Evolutionary conservation across 1,140 invertebrate species (phyloP), one percentile per base, ranked within the genome.

Genomic region (Drosophila bocqueti): DNA sequence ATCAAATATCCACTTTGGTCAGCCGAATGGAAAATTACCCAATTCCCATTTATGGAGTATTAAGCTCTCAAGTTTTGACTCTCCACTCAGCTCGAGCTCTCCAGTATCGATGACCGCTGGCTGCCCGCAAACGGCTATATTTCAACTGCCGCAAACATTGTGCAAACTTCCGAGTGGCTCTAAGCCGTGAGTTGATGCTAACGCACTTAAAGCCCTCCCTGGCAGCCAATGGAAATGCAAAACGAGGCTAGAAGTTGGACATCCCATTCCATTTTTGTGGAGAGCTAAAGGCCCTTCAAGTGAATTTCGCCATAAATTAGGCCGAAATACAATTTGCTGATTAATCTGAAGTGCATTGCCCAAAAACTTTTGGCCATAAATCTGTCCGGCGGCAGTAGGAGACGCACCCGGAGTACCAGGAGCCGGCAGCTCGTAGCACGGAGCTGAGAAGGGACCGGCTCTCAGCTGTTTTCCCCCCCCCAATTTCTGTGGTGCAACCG

Each of bases 281-380:
- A n/a, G 15, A 26, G 43, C 46, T 54, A 42, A 38, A 50, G 49
- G 45, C 38, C 21, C 64, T 60, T 47, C 46, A 72, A 81, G 61
- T 63, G 73, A 81, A 64, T 49, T 49, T 82, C 59, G 60, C 71
- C 50, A 91, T 91, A 91, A 91, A 91, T 91, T 87, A 91, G 81
- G 54, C 65, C 61, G 72, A 83, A 86, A 86, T 83, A 91, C 80
- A 91, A 91, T 91, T 91, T 91, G 86, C 83, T 87, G 87, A 91
- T 91, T 91, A 86, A 91, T 91, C 86, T 85, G 76, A 87, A 87
- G 87, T 69, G 86, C 76, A 82, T 68, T 71, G 82, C 66, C 67
- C 72, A 78, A 89, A 89, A 89, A 89, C 55, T 89, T 89, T 90
- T 71, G 46, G 49, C 52, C 85, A 81, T 89, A 89, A 89, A 89